Conservation (phyloP, 1,140 invertebrate genomes). For the Drosophila ercepeae region DNA sequence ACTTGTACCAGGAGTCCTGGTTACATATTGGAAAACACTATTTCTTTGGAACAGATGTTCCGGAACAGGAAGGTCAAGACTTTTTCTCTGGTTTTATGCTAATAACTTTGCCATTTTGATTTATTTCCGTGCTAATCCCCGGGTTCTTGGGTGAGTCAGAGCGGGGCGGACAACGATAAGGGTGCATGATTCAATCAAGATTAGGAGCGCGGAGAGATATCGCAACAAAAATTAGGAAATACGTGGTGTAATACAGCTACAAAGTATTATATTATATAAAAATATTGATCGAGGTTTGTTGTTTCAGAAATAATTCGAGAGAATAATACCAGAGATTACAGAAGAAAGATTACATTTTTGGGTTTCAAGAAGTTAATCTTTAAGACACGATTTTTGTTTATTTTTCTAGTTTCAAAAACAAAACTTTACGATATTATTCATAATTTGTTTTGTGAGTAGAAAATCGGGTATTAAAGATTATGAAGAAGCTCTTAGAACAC, state of each 20-base stretch:
- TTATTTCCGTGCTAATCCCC: slow-evolving; percentile 10
- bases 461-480: no score
- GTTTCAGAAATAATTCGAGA: background rate
- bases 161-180: slow-evolving; percentile 17
- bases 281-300: background rate
- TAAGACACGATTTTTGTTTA: no score
- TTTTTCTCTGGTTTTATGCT: no score
- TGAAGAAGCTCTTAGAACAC: no score
- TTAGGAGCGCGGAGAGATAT: background rate
- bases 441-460: no score
- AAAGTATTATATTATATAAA: no score
- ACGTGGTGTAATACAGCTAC: background rate
- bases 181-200: slow-evolving; percentile 27
- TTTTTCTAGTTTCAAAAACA: no score
- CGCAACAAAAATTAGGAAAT: background rate
- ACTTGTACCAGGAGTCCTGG: background rate
- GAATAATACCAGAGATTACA: background rate
- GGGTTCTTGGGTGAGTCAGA: slow-evolving; percentile 14
- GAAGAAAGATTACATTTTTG: no score
- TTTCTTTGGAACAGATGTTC: background rate
- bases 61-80: background rate
- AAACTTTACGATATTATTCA: no score
- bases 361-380: no score
- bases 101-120: no score
- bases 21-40: background rate